Evolutionary conservation across 2,113 vertebrate species (phyloP).

Genomic region (Dipodomys spectabilis): DNA sequence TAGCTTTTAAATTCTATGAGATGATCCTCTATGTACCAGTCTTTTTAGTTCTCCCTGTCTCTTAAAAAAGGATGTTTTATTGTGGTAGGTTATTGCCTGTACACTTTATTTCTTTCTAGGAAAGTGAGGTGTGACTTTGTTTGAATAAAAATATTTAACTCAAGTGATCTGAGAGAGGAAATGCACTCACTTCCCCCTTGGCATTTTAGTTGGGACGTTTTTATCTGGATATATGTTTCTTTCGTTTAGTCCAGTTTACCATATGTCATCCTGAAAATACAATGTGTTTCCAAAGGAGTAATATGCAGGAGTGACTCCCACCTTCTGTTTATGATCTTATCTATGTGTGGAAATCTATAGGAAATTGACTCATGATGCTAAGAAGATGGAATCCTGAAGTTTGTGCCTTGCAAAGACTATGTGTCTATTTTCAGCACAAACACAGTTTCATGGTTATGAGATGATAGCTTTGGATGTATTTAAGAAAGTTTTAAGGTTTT

Average conservation of each 20-base stretch:
- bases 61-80: not conserved
- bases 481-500: not conserved
- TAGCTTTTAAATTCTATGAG: not conserved
- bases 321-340: not conserved
- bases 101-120: not conserved
- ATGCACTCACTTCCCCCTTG: not conserved
- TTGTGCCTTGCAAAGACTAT: not conserved
- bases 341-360: not conserved
- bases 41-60: not conserved
- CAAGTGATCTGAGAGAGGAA: not conserved
- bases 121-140: constrained; percentile 30
- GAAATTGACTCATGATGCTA: not conserved
- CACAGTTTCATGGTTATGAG: not conserved
- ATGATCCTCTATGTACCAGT: not conserved
- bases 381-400: not conserved
- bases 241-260: not conserved
- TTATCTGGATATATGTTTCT: not conserved
- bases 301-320: not conserved
- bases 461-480: not conserved
- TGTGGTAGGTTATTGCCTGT: not conserved
- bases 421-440: not conserved
- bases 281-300: constrained; percentile 5
- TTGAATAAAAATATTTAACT: constrained; percentile 20
- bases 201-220: not conserved
- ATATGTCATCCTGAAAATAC: not conserved